Conservation (phyloP, 2,113 vertebrate genomes). For the Tyto alba region DNA sequence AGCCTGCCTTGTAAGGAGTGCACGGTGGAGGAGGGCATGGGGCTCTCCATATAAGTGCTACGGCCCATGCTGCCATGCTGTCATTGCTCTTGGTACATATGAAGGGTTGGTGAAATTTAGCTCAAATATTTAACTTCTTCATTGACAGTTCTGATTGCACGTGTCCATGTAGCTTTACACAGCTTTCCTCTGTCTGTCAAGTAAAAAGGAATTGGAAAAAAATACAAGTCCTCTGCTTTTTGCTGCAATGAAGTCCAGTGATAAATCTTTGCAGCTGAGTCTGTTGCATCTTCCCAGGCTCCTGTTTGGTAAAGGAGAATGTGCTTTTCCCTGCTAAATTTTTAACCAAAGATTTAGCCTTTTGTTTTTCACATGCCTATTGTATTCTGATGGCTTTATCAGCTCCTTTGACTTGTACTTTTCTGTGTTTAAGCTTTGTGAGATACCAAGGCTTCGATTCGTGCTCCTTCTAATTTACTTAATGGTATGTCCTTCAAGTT, state of each 20-base stretch:
- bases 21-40: not conserved
- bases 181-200: not conserved
- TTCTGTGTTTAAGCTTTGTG: not conserved
- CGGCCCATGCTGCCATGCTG: rapidly evolving
- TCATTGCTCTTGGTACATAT: not conserved
- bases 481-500: not conserved
- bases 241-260: not conserved
- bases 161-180: not conserved
- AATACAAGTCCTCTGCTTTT: not conserved
- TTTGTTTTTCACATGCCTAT: not conserved
- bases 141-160: not conserved
- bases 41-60: not conserved
- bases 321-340: not conserved
- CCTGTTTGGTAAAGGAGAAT: not conserved
- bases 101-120: not conserved
- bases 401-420: not conserved
- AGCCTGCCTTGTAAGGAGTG: not conserved
- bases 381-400: not conserved
- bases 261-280: not conserved
- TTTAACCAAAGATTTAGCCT: not conserved
- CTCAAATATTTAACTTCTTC: not conserved
- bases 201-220: not conserved
- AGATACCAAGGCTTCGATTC: not conserved
- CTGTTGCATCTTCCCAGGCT: not conserved
- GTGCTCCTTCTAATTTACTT: not conserved